Base-by-base conservation (phyloP, 2,888 invertebrate species). In the Marronus borbonicus region DNA sequence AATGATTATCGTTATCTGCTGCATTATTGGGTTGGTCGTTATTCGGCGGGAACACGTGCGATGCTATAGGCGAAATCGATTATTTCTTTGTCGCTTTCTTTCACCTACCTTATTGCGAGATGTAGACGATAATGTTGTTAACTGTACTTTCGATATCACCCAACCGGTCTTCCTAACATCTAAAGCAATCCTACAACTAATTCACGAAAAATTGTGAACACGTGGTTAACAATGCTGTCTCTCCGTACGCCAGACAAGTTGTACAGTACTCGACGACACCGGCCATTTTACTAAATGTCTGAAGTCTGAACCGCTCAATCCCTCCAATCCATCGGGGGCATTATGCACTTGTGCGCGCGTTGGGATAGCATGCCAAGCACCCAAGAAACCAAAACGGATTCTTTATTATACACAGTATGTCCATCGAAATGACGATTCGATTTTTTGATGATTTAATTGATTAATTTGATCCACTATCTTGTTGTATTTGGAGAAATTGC, bases 91-190 rank as follows among this genome's bases (percentile, higher is more conserved):
- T 60, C 60, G 58, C 20, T 39, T 55, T 52, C 31, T 70, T 44
- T 5, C 36, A 36, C 58, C 17, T 72, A 60, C 58, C 58, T 39
- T 39, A 39, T 44, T 60, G 0, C 2, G 49, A 49, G 20, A 60
- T 70, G 12, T 58, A 20, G 72, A 60, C 72, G 72, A 72, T 72
- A 72, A 72, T 60, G 72, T 44, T 58, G 72, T 58, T 60, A 72
- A 39, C 72, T 72, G 72, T 72, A 72, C 52, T 72, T 58, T 72
- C 58, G 72, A 39, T 72, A 72, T 39, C 58, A 72, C 60, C 31
- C 31, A 36, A 60, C 17, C 52, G 24, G 39, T 72, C 39, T 58
- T 72, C 72, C 17, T 20, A 60, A 72, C 60, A 24, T 31, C 14
- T 5, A 72, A 10, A 5, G 60, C 7, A 10, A 17, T 31, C 2